Conservation (phyloP, 2,888 invertebrate species). For the Helleia helle region DNA sequence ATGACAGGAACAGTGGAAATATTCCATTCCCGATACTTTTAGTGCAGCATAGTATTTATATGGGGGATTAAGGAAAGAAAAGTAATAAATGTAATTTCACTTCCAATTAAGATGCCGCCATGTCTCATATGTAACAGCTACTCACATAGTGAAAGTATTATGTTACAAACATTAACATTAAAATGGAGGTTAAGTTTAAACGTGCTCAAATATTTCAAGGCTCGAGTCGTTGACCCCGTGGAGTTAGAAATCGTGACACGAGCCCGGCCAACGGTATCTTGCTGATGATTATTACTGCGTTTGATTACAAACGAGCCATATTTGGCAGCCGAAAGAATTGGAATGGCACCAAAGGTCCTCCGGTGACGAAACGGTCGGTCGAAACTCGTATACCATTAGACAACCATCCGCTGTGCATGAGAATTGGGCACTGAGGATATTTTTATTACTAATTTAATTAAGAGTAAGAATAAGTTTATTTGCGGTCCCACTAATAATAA, state of each 20-base stretch:
- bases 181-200: conserved; percentile 16
- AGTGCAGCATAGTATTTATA: no score
- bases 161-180: conserved; percentile 6
- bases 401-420: neutral
- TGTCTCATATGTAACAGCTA: no score
- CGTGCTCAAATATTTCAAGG: conserved; percentile 31
- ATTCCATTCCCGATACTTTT: no score
- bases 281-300: conserved; percentile 18
- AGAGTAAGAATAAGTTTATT: no score
- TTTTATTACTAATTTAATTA: neutral
- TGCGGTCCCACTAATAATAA: no score
- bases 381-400: neutral
- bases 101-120: no score
- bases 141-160: conserved; percentile 8
- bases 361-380: neutral
- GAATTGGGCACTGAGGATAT: neutral
- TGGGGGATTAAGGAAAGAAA: no score
- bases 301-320: conserved; percentile 17
- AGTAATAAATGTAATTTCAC: no score
- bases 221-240: conserved; percentile 42
- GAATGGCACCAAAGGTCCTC: neutral
- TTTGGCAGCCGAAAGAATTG: conserved; percentile 11
- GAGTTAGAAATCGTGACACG: conserved; percentile 38
- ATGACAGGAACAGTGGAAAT: no score
- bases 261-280: conserved; percentile 29